Evolutionary conservation across 2,888 invertebrate genomes (phyloP).

Genomic region (Nebria salina): DNA sequence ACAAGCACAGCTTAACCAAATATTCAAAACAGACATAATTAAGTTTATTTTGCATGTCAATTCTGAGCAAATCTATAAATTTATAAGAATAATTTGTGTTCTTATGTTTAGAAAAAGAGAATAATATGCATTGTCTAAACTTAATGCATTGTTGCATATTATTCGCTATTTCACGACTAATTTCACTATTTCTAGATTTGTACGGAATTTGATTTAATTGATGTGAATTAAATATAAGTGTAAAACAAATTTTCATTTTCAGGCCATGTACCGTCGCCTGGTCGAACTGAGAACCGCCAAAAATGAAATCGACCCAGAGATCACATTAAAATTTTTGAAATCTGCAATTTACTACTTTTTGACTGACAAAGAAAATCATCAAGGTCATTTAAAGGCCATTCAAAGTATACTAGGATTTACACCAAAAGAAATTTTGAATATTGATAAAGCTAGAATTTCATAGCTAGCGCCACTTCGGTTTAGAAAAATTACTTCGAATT

Average conservation of each 20-base stretch:
- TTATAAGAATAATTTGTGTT: neutral
- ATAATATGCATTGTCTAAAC: neutral
- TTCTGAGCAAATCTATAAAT: neutral
- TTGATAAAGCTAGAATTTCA: conserved; percentile 74
- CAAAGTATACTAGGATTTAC: conserved; percentile 91
- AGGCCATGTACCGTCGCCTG: conserved; percentile 88
- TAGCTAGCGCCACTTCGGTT: conserved; percentile 52
- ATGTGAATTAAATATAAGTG: neutral
- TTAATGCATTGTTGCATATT: neutral
- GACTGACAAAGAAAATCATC: conserved; percentile 88
- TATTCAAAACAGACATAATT: neutral
- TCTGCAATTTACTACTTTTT: conserved; percentile 93
- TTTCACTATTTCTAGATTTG: neutral
- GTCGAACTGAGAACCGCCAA: conserved; percentile 79
- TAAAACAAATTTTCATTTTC: conserved; percentile 54
- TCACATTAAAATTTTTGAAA: conserved; percentile 90
- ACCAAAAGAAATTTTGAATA: conserved; percentile 82
- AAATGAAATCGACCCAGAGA: conserved; percentile 85
- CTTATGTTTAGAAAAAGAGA: neutral
- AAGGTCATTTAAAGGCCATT: conserved; percentile 88
- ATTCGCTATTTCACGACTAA: neutral
- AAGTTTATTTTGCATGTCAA: neutral
- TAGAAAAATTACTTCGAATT: conserved; percentile 31
- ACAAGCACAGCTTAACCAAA: neutral
- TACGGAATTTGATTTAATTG: neutral